Base-by-base conservation (phyloP, 2,888 invertebrate species). In the Agrenia bidenticulata region DNA sequence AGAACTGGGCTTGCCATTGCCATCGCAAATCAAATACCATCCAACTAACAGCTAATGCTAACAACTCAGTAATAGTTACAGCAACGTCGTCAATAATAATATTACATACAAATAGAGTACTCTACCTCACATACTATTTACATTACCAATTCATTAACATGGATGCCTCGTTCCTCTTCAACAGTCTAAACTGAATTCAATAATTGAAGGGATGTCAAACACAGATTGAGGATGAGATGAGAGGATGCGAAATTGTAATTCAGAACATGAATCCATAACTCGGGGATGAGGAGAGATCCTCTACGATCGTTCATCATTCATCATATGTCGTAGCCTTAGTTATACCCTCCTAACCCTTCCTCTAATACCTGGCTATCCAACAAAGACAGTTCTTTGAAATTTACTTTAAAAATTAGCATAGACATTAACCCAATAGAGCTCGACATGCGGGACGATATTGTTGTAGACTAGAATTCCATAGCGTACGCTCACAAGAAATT, bases 191-290 rank as follows among this genome's bases (percentile, higher is more conserved):
- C 56, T 41, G 41, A 57, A 57, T 57, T 57, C 37, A 57, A 57
- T 57, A 57, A 57, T 57, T 57, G 56, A 57, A 41, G 56, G 45
- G 56, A 57, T 57, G 56, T 57, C 56, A 57, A 67, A 61, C 58
- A 54, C 32, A 62, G 57, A 58, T 58, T 45, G 67, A 67, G 64
- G 67, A 67, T 64, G 64, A 64, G 58, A 67, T 56, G 63, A 63
- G 63, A 66, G 53, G 61, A 63, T 55, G 63, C 61, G 45, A 63
- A 61, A 61, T 67, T 61, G 49, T 58, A 64, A 67, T 67, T 67
- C 67, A 67, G 67, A 67, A 67, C 67, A 67, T 64, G 67, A 61
- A 67, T 39, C 39, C 61, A 32, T 27, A 55, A 55, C 55, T 27
- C 32, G 32, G 32, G 11, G 32, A 32, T 32, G 32, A 32, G 32